Conservation (phyloP, 2,797 vertebrate species). For the Anas capensis region DNA sequence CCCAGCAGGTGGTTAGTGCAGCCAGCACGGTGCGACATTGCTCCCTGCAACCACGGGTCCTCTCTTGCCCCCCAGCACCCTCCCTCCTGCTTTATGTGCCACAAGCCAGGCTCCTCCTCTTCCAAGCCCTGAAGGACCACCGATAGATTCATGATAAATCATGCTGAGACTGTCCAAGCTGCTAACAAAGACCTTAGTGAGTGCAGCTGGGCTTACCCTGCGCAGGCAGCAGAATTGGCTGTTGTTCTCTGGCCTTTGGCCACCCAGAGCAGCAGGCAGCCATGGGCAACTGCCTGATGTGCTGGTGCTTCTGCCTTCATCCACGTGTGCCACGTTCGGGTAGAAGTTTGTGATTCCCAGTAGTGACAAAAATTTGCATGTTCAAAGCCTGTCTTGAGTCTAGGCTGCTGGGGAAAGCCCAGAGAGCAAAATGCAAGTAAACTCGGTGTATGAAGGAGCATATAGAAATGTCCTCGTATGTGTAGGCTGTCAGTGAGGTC, state of each 20-base stretch:
- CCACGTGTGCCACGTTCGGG: not conserved
- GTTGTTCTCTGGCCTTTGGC: not conserved
- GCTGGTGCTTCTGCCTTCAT: not conserved
- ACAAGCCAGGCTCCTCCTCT: not conserved
- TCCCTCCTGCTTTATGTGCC: not conserved
- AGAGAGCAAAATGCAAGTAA: not conserved
- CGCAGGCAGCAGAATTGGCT: not conserved
- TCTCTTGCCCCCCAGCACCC: not conserved
- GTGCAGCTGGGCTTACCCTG: not conserved
- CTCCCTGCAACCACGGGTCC: not conserved
- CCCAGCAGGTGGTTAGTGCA: fast-evolving
- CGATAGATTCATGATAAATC: not conserved
- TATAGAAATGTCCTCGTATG: not conserved
- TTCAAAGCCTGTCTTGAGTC: not conserved
- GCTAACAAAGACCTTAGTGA: not conserved
- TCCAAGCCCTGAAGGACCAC: not conserved
- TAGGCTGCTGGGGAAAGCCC: not conserved
- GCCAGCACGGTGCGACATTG: fast-evolving
- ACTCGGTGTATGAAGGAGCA: not conserved
- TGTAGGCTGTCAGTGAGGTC: not conserved
- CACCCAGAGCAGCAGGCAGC: not conserved
- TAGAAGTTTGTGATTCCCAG: not conserved
- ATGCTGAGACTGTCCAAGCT: not conserved
- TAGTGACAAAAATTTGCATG: not conserved
- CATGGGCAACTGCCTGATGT: fast-evolving